Evolutionary conservation across 2,797 vertebrate genomes (phyloP).

Genomic region (Poecilia wingei): DNA sequence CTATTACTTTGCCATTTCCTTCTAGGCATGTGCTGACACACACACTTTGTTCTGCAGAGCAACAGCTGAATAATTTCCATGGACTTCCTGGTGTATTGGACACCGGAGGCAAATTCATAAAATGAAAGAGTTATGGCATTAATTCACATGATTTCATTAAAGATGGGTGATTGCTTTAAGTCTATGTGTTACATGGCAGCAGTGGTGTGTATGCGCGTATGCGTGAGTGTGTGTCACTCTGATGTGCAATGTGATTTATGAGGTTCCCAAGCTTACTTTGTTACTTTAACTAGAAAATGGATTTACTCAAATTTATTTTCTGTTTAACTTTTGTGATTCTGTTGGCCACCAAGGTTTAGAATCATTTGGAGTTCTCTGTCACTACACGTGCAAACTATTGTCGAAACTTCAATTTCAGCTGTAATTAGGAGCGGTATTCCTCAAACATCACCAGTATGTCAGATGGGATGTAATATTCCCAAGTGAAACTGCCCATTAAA

Average conservation of each 20-base stretch:
- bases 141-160: constrained; percentile 79
- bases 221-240: constrained; percentile 28
- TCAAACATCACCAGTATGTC: constrained; percentile 27
- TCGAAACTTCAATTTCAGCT: constrained; percentile 32
- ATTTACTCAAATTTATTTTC: constrained; percentile 29
- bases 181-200: constrained; percentile 54
- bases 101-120: constrained; percentile 77
- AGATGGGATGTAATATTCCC: constrained; percentile 43
- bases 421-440: constrained; percentile 47
- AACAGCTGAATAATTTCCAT: constrained; percentile 73
- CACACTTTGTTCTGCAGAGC: constrained; percentile 68
- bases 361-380: constrained; percentile 54
- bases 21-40: constrained; percentile 74
- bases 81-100: constrained; percentile 71
- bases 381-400: constrained; percentile 4
- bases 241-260: constrained; percentile 68
- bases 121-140: constrained; percentile 79
- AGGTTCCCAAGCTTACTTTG: constrained; percentile 68
- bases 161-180: constrained; percentile 74
- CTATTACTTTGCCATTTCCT: constrained; percentile 71
- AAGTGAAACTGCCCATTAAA: constrained; percentile 44
- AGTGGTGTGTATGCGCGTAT: constrained; percentile 22
- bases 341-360: constrained; percentile 48
- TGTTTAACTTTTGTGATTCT: constrained; percentile 55
- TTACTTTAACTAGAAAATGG: constrained; percentile 67